Conservation (phyloP, 2,797 vertebrate genomes). For the Argyrosomus regius region DNA sequence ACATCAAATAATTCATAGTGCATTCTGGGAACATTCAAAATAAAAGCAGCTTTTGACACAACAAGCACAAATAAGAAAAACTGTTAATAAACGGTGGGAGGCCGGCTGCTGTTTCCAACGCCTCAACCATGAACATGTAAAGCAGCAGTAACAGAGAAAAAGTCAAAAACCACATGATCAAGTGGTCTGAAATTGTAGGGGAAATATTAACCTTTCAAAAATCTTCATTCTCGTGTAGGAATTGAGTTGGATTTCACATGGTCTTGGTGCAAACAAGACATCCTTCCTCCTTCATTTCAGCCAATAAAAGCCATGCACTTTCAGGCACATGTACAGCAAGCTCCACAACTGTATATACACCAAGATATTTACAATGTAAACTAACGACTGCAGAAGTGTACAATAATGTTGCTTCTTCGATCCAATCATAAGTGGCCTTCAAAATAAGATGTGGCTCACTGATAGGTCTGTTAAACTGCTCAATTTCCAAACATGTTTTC, state of each 20-base stretch:
- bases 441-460: constrained; percentile 22
- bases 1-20: constrained; percentile 43
- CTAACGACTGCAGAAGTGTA: constrained; percentile 14
- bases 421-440: constrained; percentile 10
- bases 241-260: not conserved
- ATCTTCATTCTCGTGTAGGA: not conserved
- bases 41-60: constrained; percentile 55
- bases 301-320: constrained; percentile 46
- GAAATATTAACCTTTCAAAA: not conserved
- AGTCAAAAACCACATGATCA: not conserved
- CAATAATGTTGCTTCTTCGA: not conserved
- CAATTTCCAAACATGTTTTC: not conserved
- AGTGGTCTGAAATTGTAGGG: not conserved
- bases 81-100: not conserved
- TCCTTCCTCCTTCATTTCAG: not conserved
- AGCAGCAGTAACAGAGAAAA: not conserved
- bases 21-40: constrained; percentile 60
- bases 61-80: constrained; percentile 30
- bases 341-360: not conserved
- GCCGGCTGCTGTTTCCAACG: not conserved
- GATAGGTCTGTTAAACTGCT: not conserved
- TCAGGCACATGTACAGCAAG: constrained; percentile 44
- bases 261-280: not conserved
- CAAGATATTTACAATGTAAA: constrained; percentile 69
- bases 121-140: not conserved